Percentiles rank a stretch among this genome's conserved stretches.
phyloP scores from a whole-genome alignment of 2,888 invertebrate genomes.

The Pseudococcus viburni region DNA sequence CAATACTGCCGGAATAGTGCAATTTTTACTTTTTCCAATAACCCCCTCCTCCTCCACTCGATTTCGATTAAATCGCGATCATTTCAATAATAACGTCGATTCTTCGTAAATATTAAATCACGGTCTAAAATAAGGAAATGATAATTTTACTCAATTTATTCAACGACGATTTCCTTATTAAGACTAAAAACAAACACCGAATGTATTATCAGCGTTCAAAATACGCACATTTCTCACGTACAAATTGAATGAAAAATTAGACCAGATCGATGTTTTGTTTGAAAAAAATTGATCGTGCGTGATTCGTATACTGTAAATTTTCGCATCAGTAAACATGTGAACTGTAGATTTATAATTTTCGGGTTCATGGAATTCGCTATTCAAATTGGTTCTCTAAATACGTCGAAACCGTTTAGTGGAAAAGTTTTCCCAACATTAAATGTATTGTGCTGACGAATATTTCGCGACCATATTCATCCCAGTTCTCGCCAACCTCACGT shows the following conservation, averaged over 20 bases:
- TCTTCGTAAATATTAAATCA: background rate
- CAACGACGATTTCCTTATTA: slow-evolving; percentile 44
- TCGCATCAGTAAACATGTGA: slow-evolving; percentile 13
- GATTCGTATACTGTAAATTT: background rate
- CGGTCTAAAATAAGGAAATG: slow-evolving; percentile 12
- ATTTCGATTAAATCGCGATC: slow-evolving; percentile 1
- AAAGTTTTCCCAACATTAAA: background rate
- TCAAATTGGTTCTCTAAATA: background rate
- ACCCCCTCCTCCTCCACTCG: background rate
- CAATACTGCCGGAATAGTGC: no score
- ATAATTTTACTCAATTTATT: slow-evolving; percentile 47
- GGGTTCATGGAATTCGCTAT: background rate
- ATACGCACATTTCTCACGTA: slow-evolving; percentile 8
- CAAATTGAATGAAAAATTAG: slow-evolving; percentile 25
- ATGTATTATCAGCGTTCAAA: background rate
- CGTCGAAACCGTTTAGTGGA: background rate
- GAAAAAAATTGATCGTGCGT: background rate
- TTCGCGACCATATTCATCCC: background rate
- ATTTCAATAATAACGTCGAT: background rate
- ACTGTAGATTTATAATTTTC: background rate
- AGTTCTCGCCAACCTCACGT: background rate
- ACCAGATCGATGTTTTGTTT: slow-evolving; percentile 8
- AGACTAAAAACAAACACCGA: slow-evolving; percentile 40
- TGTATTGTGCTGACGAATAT: background rate
- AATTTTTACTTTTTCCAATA: no score